Evolutionary conservation across 1,140 invertebrate species (phyloP), one percentile per base, ranked within the genome.

Genomic region (Drosophila mayri): DNA sequence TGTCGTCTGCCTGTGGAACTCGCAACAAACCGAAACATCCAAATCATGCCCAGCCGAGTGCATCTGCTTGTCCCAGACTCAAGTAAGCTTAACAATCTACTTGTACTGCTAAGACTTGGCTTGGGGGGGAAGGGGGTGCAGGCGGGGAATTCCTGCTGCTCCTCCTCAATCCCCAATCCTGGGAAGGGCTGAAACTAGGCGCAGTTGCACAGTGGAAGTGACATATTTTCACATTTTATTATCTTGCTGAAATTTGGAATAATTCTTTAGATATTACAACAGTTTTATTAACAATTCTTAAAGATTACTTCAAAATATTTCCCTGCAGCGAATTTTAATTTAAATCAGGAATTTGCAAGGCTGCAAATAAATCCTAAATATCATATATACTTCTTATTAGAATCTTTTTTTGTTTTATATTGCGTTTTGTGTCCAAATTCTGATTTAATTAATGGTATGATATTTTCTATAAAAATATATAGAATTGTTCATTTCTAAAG

Each of bases 61-160:
- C 93, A 96, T 97, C 90, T 97, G 96, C 92, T 94, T 97, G 44
- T 97, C 96, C 54, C 95, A 96, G 84, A 96, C 96, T 80, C 96
- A 97, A 95, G 96, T 97, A 94, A 93, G 81, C 84, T 88, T 90
- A 88, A 88, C 84, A 88, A 88, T 87, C 74, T 68, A 77, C 61
- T 59, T 58, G 50, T 66, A 58, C 59, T 54, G 40, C 46, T 9
- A 49, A 28, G 16, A 8, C 46, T 10, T 25, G 22, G 20, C 0
- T 12, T 11, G 20, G 20, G 20, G 22, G 8, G 3, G 38, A 2
- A 18, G 43, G 6, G 3, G 7, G n/a, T 2, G n/a, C 4, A 43
- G 41, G 18, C 41, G 1, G 44, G 12, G 14, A 46, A 46, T 16
- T 14, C 14, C 18, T 9, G 12, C 20, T 41, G 16, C 11, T 44